Base-by-base conservation (phyloP, 2,888 invertebrate genomes). In the Autographa gamma region DNA sequence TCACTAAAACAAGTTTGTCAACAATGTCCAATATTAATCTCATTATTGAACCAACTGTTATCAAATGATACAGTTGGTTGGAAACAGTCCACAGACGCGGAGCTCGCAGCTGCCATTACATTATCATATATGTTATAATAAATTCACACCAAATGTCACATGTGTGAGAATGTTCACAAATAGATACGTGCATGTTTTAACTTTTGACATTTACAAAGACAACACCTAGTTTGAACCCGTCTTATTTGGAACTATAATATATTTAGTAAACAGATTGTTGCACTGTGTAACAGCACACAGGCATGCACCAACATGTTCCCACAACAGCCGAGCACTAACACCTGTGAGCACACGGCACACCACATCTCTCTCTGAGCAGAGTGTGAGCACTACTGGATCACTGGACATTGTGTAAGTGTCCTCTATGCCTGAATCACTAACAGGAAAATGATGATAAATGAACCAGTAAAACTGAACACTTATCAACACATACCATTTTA, bases 131-230 rank as follows among this genome's bases (percentile, higher is more conserved):
- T 13, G 16, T 48, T n/a, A 48, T n/a, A n/a, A 4, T n/a, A 25
- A 14, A 54, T 54, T 54, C 19, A 54, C 54, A 54, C 54, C 19
- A 54, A 38, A 73, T 63, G 54, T 25, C 73, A 63, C 73, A 59
- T 54, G n/a, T 62, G 16, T 6, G 19, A 31, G 13, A 41, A 41
- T 14, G 25, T 31, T 52, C 4, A 52, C 4, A 32, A 52, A 63
- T 52, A 52, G 31, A 64, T 25, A 13, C n/a, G n/a, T 60, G 60
- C 62, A 62, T 61, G 31, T 16, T 56, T 62, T 59, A 59, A 52
- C 60, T 62, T 63, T 62, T 31, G 43, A 9, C 16, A 32, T 52
- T 63, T 32, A 11, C n/a, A 9, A 6, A n/a, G 32, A 18, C 31
- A 52, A 32, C 19, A 65, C 38, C 56, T 41, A 11, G 3, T 64